Base-by-base conservation (phyloP, 2,797 vertebrate genomes). In the Gymnothorax javanicus region DNA sequence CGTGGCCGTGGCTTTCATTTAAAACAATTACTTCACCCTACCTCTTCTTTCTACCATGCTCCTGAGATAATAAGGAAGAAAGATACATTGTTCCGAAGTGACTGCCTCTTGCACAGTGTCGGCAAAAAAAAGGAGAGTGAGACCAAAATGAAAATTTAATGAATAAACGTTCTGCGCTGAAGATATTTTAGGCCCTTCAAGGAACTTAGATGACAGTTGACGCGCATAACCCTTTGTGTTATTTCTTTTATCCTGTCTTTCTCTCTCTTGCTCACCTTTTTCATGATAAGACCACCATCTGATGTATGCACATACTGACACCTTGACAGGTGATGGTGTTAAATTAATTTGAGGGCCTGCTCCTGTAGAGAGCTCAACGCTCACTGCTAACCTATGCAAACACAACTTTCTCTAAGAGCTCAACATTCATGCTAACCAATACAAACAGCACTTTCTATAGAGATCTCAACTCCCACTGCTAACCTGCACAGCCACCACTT, bases 91-190 rank as follows among this genome's bases (percentile, higher is more conserved):
- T 79, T 79, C 75, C 75, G 54, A 23, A 15, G 75, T 54, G 77
- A n/a, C 52, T 81, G 77, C 56, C 77, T 81, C 77, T 8, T 56
- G 77, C 20, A 56, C 7, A 56, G 43, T 20, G 43, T 50, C 15
- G 52, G 33, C 33, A 43, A 54, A 81, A 56, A n/a, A 81, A 81
- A 81, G 33, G 50, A 79, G 52, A 2, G 17, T 54, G 54, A 52
- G 52, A 56, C 77, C 11, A 15, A 56, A 81, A 54, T 81, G 33
- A 77, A 77, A 77, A 77, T 81, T 81, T 81, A n/a, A 81, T 81
- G 77, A 81, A 54, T 56, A 81, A 81, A 56, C 56, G 77, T 77
- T 77, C 73, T 77, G 73, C 73, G 52, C 73, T 50, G 73, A 77
- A 52, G 73, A 77, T 54, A 81, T 81, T 81, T 79, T 81, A 20